These are phyloP conservation scores for Meteorus cinctellus DNA, from an alignment of 2,888 invertebrate species.

Conservation along the genomic window DNA sequence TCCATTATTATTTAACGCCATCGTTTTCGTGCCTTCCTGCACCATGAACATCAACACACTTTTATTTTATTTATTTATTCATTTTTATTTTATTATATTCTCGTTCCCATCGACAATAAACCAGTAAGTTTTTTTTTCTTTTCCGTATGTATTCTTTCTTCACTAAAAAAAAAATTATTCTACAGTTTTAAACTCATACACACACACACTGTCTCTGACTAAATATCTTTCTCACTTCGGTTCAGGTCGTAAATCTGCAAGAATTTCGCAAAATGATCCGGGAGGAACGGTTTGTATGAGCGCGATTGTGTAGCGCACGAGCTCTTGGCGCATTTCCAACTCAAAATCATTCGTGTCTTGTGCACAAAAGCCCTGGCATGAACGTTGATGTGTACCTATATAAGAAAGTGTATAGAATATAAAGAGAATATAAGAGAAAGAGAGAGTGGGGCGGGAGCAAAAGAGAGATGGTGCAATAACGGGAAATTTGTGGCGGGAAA, in stretches of 20 bases:
- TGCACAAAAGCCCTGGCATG: conserved; percentile 31
- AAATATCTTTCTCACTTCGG: conserved; percentile 9
- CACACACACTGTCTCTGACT: neutral
- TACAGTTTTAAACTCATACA: too few relatives aligned
- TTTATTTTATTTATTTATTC: neutral
- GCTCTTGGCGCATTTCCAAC: conserved; percentile 42
- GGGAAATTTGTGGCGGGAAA: conserved; percentile 45
- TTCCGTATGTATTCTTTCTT: neutral
- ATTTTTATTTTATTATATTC: neutral
- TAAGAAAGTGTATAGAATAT: conserved; percentile 25
- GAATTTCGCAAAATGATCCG: conserved; percentile 10
- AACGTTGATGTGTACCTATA: conserved; percentile 14
- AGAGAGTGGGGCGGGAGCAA: conserved; percentile 38
- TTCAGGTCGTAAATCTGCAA: conserved; percentile 11
- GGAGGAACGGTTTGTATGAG: neutral
- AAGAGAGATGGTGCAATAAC: conserved; percentile 22
- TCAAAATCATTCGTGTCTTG: conserved; percentile 53
- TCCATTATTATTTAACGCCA: neutral
- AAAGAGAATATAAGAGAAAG: conserved; percentile 24
- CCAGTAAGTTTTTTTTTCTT: neutral
- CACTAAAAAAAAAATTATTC: too few relatives aligned
- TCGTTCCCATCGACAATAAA: neutral
- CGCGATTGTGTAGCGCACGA: neutral
- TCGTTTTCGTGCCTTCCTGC: neutral
- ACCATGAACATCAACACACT: neutral